Evolutionary conservation across 1,140 invertebrate genomes (phyloP).

Genomic region (Pogonus chalceus): DNA sequence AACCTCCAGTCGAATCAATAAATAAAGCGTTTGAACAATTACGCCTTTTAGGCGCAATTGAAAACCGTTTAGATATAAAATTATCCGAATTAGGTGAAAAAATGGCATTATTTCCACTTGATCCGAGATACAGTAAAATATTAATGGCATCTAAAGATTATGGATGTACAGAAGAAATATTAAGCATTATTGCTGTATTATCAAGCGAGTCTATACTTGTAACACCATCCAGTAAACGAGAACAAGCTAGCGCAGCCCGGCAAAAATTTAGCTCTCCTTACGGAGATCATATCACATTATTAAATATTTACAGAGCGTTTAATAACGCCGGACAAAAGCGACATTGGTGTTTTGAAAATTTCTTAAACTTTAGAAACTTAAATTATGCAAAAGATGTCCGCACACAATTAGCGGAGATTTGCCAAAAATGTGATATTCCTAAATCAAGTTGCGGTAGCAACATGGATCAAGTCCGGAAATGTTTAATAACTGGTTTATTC

Average conservation of each 20-base stretch:
- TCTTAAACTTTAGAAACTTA: slow-evolving; percentile 76
- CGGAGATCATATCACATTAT: slow-evolving; percentile 86
- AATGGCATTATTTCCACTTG: slow-evolving; percentile 86
- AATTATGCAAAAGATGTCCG: slow-evolving; percentile 71
- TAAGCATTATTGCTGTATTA: slow-evolving; percentile 49
- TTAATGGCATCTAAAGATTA: slow-evolving; percentile 66
- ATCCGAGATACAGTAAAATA: slow-evolving; percentile 81
- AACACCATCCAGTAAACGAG: slow-evolving; percentile 46
- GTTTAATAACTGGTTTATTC: slow-evolving; percentile 72
- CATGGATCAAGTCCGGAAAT: slow-evolving; percentile 63
- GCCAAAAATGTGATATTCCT: slow-evolving; percentile 54
- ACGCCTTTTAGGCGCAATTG: slow-evolving; percentile 64
- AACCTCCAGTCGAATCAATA: slow-evolving; percentile 62
- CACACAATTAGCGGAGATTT: slow-evolving; percentile 72
- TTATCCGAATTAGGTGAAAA: slow-evolving; percentile 74
- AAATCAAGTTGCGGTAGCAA: slow-evolving; percentile 64
- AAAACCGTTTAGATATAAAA: slow-evolving; percentile 36
- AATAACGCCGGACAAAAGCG: slow-evolving; percentile 52
- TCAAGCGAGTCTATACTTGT: slow-evolving; percentile 52
- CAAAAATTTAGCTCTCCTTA: slow-evolving; percentile 76
- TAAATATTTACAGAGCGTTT: slow-evolving; percentile 82
- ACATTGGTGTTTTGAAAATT: slow-evolving; percentile 86
- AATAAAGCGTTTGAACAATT: slow-evolving; percentile 57
- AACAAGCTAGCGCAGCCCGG: slow-evolving; percentile 55
- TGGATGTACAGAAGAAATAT: slow-evolving; percentile 74